Percentiles rank a stretch among this genome's conserved stretches.
Evolutionary conservation across 1,140 invertebrate genomes (phyloP).

Genomic region (Leguminivora glycinivorella): DNA sequence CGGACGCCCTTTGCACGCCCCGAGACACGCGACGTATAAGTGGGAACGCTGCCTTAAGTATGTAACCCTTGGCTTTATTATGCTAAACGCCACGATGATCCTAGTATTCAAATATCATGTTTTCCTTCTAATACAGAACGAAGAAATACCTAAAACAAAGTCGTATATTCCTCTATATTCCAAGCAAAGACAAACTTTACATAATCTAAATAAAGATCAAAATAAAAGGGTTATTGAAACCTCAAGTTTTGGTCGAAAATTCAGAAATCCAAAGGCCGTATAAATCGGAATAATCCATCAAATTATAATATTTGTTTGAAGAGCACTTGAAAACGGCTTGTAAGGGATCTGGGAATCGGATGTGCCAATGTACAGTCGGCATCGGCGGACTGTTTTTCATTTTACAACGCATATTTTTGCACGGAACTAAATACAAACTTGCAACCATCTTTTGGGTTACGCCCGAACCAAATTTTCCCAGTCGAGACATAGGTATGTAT

Average conservation of each 20-base stretch:
- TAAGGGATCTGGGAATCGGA: constrained; percentile 5
- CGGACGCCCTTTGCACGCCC: too few relatives aligned
- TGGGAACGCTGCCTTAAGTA: too few relatives aligned
- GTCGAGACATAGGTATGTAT: too few relatives aligned
- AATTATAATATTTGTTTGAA: constrained; percentile 25
- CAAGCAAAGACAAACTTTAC: neutral
- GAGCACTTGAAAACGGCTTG: neutral
- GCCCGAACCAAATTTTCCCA: too few relatives aligned
- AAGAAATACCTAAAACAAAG: neutral
- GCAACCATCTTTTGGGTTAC: too few relatives aligned
- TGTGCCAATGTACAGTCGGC: neutral
- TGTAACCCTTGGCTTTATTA: neutral
- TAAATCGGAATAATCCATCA: constrained; percentile 25
- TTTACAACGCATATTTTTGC: too few relatives aligned
- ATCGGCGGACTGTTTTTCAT: too few relatives aligned
- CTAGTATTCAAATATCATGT: constrained; percentile 2
- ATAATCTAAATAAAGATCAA: neutral
- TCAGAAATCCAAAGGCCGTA: neutral
- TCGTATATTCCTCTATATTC: neutral
- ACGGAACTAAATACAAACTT: too few relatives aligned
- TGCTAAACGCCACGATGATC: neutral
- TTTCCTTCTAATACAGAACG: neutral
- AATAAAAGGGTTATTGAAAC: neutral
- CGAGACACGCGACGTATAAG: too few relatives aligned
- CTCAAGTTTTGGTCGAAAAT: neutral